Percentiles rank a stretch among this genome's conserved stretches.
Evolutionary conservation across 2,888 invertebrate genomes (phyloP).

Genomic region (Drosophila tripunctata): DNA sequence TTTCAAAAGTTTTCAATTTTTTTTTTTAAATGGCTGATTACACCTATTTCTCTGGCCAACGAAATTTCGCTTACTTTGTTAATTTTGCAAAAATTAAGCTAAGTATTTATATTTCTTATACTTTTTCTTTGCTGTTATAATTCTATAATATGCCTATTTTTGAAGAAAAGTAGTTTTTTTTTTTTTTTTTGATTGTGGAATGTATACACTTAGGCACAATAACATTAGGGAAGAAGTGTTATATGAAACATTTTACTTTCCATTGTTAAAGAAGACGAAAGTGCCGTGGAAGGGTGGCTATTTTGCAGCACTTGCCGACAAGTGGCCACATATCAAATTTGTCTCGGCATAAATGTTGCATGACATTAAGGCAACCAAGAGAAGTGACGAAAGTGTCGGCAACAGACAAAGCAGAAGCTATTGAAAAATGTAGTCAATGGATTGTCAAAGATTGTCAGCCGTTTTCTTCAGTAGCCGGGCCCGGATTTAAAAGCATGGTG

Average conservation of each 20-base stretch:
- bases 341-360: slow-evolving; percentile 22
- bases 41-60: too few species aligned
- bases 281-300: slow-evolving; percentile 26
- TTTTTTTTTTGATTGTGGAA: too few species aligned
- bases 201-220: too few species aligned
- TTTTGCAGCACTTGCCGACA: slow-evolving; percentile 35
- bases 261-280: slow-evolving; percentile 3
- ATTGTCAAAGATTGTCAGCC: slow-evolving; percentile 34
- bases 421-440: slow-evolving; percentile 29
- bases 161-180: too few species aligned
- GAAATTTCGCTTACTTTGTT: too few species aligned
- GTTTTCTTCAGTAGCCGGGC: slow-evolving; percentile 23
- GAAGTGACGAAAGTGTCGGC: slow-evolving; percentile 20
- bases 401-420: slow-evolving; percentile 25
- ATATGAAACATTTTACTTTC: not conserved
- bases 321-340: slow-evolving; percentile 33
- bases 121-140: too few species aligned
- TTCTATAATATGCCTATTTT: too few species aligned
- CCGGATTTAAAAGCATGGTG: slow-evolving; percentile 19
- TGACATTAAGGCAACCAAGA: slow-evolving; percentile 20
- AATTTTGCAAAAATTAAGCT: too few species aligned
- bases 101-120: too few species aligned
- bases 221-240: not conserved
- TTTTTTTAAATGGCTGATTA: too few species aligned
- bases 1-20: too few species aligned